These are phyloP conservation scores for Nipponacmea schrenckii DNA, from an alignment of 2,888 invertebrate genomes.

Conservation along the genomic window DNA sequence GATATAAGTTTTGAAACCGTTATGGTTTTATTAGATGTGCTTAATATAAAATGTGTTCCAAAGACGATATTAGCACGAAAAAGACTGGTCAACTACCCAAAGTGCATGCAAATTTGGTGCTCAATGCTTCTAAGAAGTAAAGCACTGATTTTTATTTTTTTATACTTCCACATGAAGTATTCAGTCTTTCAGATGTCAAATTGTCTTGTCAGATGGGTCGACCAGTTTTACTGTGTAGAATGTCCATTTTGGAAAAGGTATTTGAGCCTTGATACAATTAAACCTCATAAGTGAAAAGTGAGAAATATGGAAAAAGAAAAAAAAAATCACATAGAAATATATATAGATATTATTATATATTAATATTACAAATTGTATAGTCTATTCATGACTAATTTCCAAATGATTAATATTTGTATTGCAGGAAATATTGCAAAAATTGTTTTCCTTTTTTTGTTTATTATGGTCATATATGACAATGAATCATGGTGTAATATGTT, in stretches of 20 bases:
- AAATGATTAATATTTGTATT: slow-evolving; percentile 25
- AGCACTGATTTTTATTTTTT: slow-evolving; percentile 52
- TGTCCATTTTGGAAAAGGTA: slow-evolving; percentile 25
- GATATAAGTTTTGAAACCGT: background rate
- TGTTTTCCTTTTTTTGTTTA: slow-evolving; percentile 23
- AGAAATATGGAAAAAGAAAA: background rate
- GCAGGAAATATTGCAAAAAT: slow-evolving; percentile 33
- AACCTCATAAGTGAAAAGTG: slow-evolving; percentile 16
- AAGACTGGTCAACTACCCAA: slow-evolving; percentile 31
- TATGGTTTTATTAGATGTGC: background rate
- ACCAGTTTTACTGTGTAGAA: slow-evolving; percentile 23
- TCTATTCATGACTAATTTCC: slow-evolving; percentile 27
- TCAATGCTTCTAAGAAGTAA: slow-evolving; percentile 53
- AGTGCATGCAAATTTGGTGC: slow-evolving; percentile 59
- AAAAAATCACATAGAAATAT: slow-evolving; percentile 13
- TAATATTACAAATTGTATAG: slow-evolving; percentile 19
- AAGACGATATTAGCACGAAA: slow-evolving; percentile 24
- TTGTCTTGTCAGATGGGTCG: slow-evolving; percentile 56
- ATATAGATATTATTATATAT: slow-evolving; percentile 21
- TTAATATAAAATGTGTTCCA: slow-evolving; percentile 33
- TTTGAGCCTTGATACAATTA: slow-evolving; percentile 24
- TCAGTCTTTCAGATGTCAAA: slow-evolving; percentile 61
- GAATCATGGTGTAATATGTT: slow-evolving; percentile 21
- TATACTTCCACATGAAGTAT: slow-evolving; percentile 60
- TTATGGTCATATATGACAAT: slow-evolving; percentile 9